A percentile compares a stretch with the other conserved stretches of the same genome.
Conservation (phyloP, 2,797 vertebrate genomes). For the Scomberomorus guttatus region DNA sequence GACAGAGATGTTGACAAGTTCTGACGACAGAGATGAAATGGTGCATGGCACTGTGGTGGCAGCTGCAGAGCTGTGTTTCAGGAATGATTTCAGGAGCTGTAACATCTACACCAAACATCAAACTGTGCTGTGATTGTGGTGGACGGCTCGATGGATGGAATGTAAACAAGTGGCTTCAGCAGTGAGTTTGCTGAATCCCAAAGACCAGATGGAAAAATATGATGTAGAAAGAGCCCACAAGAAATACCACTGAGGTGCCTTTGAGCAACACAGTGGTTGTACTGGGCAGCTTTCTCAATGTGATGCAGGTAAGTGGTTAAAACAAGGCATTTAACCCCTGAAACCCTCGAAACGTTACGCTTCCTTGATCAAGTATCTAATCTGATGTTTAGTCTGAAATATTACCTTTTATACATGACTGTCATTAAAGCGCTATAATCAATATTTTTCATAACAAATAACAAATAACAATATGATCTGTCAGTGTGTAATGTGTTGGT, state of each 20-base stretch:
- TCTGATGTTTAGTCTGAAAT: background rate
- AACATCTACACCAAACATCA: background rate
- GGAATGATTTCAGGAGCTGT: background rate
- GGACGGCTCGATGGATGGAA: slow-evolving; percentile 22
- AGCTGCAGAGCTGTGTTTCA: background rate
- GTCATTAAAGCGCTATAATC: no score
- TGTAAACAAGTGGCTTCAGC: slow-evolving; percentile 17
- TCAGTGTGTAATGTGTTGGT: no score
- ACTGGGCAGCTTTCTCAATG: background rate
- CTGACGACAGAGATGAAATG: background rate
- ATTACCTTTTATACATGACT: no score
- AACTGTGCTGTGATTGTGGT: background rate
- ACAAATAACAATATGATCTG: no score
- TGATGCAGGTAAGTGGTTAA: no score
- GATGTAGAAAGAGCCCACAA: background rate
- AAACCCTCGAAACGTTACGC: no score
- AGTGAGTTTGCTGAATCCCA: background rate
- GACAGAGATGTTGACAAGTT: background rate
- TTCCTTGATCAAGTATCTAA: background rate
- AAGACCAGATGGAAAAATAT: background rate
- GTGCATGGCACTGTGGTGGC: background rate
- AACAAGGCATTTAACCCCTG: background rate
- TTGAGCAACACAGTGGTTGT: background rate
- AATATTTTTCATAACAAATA: no score
- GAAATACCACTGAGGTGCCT: background rate